Conservation (phyloP, 2,113 vertebrate genomes). For the Equus przewalskii region DNA sequence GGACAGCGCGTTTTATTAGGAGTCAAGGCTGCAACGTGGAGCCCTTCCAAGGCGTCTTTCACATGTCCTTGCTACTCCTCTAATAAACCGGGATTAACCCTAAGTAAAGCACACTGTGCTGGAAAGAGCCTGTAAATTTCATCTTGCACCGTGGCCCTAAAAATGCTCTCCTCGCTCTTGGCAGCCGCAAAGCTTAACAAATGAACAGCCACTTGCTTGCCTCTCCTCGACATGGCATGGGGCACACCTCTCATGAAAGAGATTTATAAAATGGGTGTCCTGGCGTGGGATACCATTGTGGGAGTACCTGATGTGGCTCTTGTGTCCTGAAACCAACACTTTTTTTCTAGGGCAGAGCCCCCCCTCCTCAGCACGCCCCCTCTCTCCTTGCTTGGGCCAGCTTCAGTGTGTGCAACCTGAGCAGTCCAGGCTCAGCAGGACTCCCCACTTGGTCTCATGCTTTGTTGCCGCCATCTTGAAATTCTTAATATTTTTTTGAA, state of each 20-base stretch:
- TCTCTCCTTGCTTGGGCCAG: neutral
- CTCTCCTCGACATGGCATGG: neutral
- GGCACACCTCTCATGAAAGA: neutral
- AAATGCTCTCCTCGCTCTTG: slow-evolving; percentile 43
- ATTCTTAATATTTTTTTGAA: neutral
- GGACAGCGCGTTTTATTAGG: slow-evolving; percentile 44
- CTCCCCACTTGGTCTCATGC: neutral
- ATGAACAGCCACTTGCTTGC: neutral
- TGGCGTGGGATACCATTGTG: accelerated
- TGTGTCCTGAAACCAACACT: neutral
- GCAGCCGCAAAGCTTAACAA: neutral
- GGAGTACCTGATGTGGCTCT: neutral
- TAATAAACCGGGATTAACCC: slow-evolving; percentile 63
- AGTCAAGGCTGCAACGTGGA: neutral
- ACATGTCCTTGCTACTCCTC: slow-evolving; percentile 67
- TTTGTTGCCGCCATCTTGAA: neutral
- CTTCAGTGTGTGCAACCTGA: neutral
- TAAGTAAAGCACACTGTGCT: neutral
- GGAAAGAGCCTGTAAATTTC: slow-evolving; percentile 53
- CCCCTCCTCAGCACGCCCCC: too few relatives aligned
- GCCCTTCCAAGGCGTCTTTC: slow-evolving; percentile 74
- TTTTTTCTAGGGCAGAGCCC: neutral
- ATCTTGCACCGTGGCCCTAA: slow-evolving; percentile 13
- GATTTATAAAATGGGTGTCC: neutral
- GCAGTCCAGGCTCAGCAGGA: accelerated